Base-by-base conservation (phyloP, 2,797 vertebrate species). In the Fistularia tabacaria region DNA sequence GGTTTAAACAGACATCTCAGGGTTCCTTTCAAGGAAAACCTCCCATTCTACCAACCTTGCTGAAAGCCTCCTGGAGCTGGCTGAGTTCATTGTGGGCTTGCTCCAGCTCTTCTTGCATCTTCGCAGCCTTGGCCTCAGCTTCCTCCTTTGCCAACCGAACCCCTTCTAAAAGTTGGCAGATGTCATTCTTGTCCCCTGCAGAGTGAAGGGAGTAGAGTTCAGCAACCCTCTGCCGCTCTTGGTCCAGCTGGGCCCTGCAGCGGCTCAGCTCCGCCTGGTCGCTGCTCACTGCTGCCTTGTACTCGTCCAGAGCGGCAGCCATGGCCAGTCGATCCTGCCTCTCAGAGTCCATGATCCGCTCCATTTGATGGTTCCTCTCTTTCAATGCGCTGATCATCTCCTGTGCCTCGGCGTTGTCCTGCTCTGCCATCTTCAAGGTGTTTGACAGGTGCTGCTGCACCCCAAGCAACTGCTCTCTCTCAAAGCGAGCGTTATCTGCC, bases 361-460 rank as follows among this genome's bases (percentile, higher is more conserved):
- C 97, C 93, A 96, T 94, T 77, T 98, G 95, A 70, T 95, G 95
- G 83, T 96, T 97, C 40, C 97, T 90, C 65, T 99, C 97, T 68
- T 98, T 98, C 49, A 99, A 86, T 0, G 94, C 95, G 9, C 91
- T 90, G 3, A 99, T 97, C 90, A 99, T 90, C 69, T 94, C 93
- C 25, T 99, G 96, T 7, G 95, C 95, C 62, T 98, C 97, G 1
- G 96, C 95, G 47, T 98, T 97, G 85, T 99, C 97, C 74, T 97
- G 95, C 38, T 98, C 97, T 0, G 97, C 96, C 96, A 98, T 97
- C 84, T 99, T 98, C 65, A 99, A 74, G 0, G 97, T 97, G 80
- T 97, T 97, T 76, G 95, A 98, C 15, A 99, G 64, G 58, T 98
- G 96, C 63, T 99, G 97, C 69, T 99, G 97, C 48, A 98, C 97